phyloP scores from a whole-genome alignment of 37 sponge, comb jelly and placozoan genomes.

The Lycopodina hypogea region DNA sequence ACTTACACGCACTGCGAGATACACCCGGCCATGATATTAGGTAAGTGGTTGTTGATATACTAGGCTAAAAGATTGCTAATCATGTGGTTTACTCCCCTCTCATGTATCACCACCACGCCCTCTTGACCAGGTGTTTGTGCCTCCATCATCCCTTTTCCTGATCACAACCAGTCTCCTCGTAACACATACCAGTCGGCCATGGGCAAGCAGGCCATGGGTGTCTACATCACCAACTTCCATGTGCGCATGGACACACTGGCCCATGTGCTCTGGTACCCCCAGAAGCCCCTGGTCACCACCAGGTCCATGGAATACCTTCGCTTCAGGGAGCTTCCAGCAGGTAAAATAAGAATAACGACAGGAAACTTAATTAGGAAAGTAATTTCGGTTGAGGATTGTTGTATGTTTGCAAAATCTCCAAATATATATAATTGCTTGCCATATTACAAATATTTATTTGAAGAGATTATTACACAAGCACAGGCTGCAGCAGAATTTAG shows the following conservation, averaged over 20 bases:
- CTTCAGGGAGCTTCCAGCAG: constrained; percentile 98
- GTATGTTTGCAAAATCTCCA: neutral
- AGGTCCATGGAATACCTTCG: constrained; percentile 99
- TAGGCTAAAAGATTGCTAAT: too few species aligned
- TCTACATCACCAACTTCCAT: constrained; percentile 99
- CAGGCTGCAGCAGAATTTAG: too few species aligned
- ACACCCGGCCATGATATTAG: constrained; percentile 99
- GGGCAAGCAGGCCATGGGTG: constrained; percentile 99
- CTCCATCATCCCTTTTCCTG: constrained; percentile 98
- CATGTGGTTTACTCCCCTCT: constrained; percentile 17
- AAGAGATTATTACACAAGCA: too few species aligned
- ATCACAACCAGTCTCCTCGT: constrained; percentile 99
- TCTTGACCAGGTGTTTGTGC: constrained; percentile 81
- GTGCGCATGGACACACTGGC: constrained; percentile 99
- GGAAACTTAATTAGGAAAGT: neutral
- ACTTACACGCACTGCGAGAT: constrained; percentile 99
- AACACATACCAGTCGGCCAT: constrained; percentile 99
- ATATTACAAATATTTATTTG: too few species aligned
- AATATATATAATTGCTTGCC: too few species aligned
- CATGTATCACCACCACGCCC: neutral
- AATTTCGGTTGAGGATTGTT: neutral
- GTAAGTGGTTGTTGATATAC: constrained; percentile 40
- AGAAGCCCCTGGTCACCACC: constrained; percentile 99
- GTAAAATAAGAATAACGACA: constrained; percentile 17
- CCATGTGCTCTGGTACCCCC: constrained; percentile 98